Conservation (phyloP, 2,888 invertebrate species). For the Ommatoiulus sabulosus region DNA sequence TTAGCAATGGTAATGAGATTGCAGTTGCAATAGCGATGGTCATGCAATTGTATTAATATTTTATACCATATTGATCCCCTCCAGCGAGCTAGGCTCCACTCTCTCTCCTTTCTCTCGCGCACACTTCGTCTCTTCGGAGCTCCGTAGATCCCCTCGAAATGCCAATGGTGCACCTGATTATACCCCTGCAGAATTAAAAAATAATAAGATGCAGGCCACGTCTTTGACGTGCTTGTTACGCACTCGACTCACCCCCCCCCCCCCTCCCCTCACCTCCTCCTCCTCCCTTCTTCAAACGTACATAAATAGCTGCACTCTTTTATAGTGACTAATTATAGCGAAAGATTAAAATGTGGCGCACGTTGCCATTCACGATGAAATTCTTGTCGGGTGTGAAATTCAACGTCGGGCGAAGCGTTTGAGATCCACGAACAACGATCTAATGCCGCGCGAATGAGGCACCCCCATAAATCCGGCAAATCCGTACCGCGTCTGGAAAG, state of each 20-base stretch:
- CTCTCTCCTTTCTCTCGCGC: background rate
- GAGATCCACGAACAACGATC: slow-evolving; percentile 12
- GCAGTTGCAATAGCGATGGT: slow-evolving; percentile 59
- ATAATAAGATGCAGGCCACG: slow-evolving; percentile 54
- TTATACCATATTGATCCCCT: slow-evolving; percentile 60
- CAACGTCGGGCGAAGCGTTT: background rate
- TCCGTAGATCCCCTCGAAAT: background rate
- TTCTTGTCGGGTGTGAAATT: background rate
- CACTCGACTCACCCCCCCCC: background rate
- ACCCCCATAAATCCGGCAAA: background rate
- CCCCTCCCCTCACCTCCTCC: background rate
- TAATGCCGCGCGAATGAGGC: background rate
- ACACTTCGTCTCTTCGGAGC: background rate
- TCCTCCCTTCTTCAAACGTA: background rate
- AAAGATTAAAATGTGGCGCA: slow-evolving; percentile 48
- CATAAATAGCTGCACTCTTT: slow-evolving; percentile 47
- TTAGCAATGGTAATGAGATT: slow-evolving; percentile 63
- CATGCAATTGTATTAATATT: slow-evolving; percentile 61
- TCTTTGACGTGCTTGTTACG: slow-evolving; percentile 47
- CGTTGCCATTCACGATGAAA: slow-evolving; percentile 35
- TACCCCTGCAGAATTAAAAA: slow-evolving; percentile 50
- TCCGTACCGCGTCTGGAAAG: background rate
- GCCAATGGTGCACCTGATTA: slow-evolving; percentile 52
- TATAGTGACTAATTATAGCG: slow-evolving; percentile 49
- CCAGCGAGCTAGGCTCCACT: slow-evolving; percentile 10